A percentile compares a stretch with the other conserved stretches of the same genome.
Evolutionary conservation across 2,797 vertebrate species (phyloP).

Genomic region (Aquila chrysaetos): DNA sequence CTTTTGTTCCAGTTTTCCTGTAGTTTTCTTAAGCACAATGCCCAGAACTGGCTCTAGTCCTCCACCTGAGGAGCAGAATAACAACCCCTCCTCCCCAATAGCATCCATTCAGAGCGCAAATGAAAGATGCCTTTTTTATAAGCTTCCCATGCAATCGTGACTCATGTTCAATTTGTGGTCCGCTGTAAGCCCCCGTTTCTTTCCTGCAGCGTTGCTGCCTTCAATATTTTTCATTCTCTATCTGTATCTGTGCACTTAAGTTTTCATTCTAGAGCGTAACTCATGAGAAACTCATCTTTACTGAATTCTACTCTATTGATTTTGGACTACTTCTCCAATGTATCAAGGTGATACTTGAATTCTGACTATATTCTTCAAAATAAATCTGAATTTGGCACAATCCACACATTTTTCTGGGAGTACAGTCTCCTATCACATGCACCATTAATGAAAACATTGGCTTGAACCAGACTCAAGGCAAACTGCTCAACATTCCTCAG

Average conservation of each 20-base stretch:
- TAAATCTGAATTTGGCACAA: not conserved
- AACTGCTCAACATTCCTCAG: not conserved
- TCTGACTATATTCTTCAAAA: not conserved
- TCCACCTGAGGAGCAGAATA: not conserved
- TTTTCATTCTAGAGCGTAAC: not conserved
- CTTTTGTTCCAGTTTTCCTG: not conserved
- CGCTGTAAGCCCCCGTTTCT: not conserved
- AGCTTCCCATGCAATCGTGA: not conserved
- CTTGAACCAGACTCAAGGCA: not conserved
- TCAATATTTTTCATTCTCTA: not conserved
- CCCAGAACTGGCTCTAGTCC: not conserved
- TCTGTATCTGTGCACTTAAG: not conserved
- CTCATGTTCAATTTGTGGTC: not conserved
- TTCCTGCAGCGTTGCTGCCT: not conserved
- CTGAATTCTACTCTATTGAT: slow-evolving; percentile 22
- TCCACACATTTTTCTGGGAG: not conserved
- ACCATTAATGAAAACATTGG: not conserved
- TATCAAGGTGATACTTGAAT: not conserved
- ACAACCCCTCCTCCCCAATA: not conserved
- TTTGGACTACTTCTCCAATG: not conserved
- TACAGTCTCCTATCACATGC: accelerated
- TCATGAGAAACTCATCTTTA: not conserved
- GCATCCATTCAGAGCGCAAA: not conserved
- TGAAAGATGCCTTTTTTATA: not conserved
- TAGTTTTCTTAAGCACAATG: not conserved